These are phyloP conservation scores for Passer montanus DNA, from an alignment of 2,113 vertebrate genomes.

Conservation along the genomic window DNA sequence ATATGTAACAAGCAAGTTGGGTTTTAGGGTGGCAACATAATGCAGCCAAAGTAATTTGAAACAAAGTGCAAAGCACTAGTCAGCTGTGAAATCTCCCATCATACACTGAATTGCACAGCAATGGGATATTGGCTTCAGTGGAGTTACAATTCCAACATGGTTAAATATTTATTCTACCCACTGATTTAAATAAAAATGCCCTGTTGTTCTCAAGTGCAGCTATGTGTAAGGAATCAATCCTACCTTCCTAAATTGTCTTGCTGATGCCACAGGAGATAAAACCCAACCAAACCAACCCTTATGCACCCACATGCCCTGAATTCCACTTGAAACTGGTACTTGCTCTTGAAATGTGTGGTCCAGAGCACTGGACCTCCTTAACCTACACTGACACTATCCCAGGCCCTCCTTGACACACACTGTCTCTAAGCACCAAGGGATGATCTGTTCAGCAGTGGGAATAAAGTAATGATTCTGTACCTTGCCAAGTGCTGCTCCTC, in stretches of 20 bases:
- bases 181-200: slow-evolving; percentile 62
- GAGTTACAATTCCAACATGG: slow-evolving; percentile 20
- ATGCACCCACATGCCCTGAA: fast-evolving
- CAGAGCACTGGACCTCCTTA: background rate
- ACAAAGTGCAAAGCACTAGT: slow-evolving; percentile 48
- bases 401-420: background rate
- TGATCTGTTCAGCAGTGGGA: background rate
- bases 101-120: slow-evolving; percentile 43
- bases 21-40: slow-evolving; percentile 11
- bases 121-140: slow-evolving; percentile 11
- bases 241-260: background rate
- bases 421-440: background rate
- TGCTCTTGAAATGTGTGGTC: background rate
- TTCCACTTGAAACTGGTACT: background rate
- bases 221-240: background rate
- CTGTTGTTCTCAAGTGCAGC: slow-evolving; percentile 5
- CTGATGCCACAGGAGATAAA: background rate
- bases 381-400: background rate
- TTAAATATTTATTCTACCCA: slow-evolving; percentile 53
- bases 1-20: background rate
- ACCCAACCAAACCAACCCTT: background rate
- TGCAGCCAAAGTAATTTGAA: slow-evolving; percentile 47
- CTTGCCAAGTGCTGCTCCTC: background rate
- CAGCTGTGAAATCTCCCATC: slow-evolving; percentile 65
- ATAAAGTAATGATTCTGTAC: background rate